These are phyloP conservation scores for Linepithema humile DNA, from an alignment of 1,140 invertebrate genomes.

Conservation along the genomic window DNA sequence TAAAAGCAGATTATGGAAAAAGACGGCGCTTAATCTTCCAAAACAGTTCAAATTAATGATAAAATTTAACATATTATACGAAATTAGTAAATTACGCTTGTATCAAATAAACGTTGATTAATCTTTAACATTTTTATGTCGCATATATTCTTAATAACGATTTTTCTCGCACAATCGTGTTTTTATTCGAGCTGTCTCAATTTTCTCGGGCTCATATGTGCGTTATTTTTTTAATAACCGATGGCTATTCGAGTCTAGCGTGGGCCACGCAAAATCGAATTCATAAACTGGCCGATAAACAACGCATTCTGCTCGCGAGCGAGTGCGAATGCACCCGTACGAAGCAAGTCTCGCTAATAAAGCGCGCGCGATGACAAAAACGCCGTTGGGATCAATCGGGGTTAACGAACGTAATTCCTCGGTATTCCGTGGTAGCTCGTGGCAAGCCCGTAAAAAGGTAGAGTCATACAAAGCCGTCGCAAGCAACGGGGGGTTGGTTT, in stretches of 20 bases:
- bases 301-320: conserved; percentile 15
- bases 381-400: conserved; percentile 63
- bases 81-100: background rate
- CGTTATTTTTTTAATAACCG: background rate
- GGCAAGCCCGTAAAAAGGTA: conserved; percentile 33
- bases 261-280: background rate
- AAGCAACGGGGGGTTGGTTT: background rate
- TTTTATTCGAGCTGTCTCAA: background rate
- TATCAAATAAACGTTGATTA: background rate
- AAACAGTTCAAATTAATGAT: no score
- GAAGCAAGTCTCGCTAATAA: conserved; percentile 61
- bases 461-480: conserved; percentile 1
- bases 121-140: background rate
- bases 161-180: background rate
- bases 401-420: conserved; percentile 68
- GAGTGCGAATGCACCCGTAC: background rate
- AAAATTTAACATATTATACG: no score
- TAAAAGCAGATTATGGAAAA: no score
- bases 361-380: conserved; percentile 64
- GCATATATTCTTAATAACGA: background rate
- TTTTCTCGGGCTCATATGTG: background rate
- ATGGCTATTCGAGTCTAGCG: background rate
- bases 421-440: conserved; percentile 58
- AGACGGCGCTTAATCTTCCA: no score
- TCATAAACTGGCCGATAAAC: conserved; percentile 25